Evolutionary conservation across 64 coral and sea anemone species (phyloP).

Genomic region (Hydrozoanthus tunicans): DNA sequence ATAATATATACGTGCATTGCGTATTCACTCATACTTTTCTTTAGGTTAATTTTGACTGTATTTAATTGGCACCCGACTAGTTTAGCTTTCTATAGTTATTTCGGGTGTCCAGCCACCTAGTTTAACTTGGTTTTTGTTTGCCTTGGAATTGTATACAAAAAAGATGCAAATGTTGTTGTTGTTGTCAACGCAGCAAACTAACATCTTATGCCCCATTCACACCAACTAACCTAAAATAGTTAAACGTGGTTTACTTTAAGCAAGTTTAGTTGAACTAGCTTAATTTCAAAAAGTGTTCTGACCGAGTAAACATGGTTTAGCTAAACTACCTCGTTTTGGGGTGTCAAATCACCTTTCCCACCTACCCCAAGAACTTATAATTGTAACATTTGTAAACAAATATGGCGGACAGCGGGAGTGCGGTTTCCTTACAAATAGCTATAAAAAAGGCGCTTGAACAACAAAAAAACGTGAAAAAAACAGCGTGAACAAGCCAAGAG

Average conservation of each 20-base stretch:
- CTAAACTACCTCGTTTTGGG: constrained; percentile 8
- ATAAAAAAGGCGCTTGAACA: background rate
- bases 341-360: background rate
- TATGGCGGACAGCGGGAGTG: background rate
- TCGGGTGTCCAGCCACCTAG: too few species aligned
- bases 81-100: too few species aligned
- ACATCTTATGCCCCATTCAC: background rate
- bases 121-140: too few species aligned
- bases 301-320: constrained; percentile 5
- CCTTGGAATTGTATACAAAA: too few species aligned
- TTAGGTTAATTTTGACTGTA: too few species aligned
- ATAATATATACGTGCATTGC: background rate
- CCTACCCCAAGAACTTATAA: background rate
- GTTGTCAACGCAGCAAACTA: too few species aligned
- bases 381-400: constrained; percentile 22
- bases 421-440: background rate
- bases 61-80: too few species aligned
- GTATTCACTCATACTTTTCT: too few species aligned
- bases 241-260: background rate
- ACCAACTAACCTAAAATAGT: background rate
- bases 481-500: background rate
- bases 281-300: constrained; percentile 12
- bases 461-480: background rate
- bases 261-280: constrained; percentile 8
- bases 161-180: too few species aligned